Evolutionary conservation across 2,797 vertebrate species (phyloP), one percentile per base, ranked within the genome.

Genomic region (Gymnoscopelus braueri): DNA sequence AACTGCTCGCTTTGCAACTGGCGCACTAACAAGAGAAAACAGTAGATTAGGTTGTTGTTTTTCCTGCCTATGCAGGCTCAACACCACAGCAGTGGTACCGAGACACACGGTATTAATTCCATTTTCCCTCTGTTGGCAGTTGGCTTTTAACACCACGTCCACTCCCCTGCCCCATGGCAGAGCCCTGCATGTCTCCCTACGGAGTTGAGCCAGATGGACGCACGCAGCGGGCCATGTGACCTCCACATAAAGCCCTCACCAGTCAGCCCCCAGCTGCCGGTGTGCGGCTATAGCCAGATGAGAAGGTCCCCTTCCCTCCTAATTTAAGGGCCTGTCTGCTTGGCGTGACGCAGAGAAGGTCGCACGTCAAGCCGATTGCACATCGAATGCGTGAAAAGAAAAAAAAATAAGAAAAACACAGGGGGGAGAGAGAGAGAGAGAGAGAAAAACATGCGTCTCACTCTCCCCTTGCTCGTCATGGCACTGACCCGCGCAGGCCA

Each of bases 381-480:
- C 92, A 93, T 93, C 67, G 72, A 75, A 93, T 84, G 91, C 82
- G 89, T 83, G 90, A 94, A 90, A 86, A 86, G 83, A 4, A 29
- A 29, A 29, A 29, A 29, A 29, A 29, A 29, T 1, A 29, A 29
- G 26, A 29, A 29, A 3, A 29, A 29, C 67, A 72, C 81, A 63
- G 83, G 39, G 24, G 55, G 48, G 12, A n/a, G n/a, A n/a, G 47
- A n/a, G 60, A 58, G 61, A 2, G 57, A 44, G 61, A 60, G 62
- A 78, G 55, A 12, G 29, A 49, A 4, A 74, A 67, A 29, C 26
- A 29, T 4, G 26, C 26, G 26, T 1, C 26, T 29, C 78, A 60
- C 72, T 82, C 64, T 72, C 19, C 19, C 19, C 19, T 19, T 19
- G 19, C 56, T 67, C 69, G 75, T 83, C 76, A 78, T 52, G 32